Conservation (phyloP, 1,140 invertebrate species). For the Camponotus pennsylvanicus region DNA sequence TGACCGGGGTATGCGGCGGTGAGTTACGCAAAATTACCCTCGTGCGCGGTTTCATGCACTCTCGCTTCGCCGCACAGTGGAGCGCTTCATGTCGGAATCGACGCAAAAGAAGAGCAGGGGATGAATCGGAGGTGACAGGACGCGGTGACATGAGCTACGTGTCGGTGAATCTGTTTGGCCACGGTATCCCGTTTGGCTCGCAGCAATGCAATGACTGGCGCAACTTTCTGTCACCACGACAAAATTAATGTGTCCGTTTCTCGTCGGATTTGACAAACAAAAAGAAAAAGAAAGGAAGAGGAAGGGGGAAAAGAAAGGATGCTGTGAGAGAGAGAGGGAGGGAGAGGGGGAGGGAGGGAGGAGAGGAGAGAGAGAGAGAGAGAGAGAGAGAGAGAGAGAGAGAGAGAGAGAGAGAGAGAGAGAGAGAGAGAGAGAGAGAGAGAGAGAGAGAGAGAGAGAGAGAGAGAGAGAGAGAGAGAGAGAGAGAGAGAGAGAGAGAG, state of each 20-base stretch:
- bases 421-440: too few relatives aligned
- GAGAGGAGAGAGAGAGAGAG: too few relatives aligned
- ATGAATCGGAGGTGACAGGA: slow-evolving; percentile 61
- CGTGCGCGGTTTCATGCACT: slow-evolving; percentile 22
- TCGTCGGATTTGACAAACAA: not conserved
- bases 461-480: too few relatives aligned
- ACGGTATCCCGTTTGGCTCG: slow-evolving; percentile 8
- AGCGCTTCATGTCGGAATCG: slow-evolving; percentile 44
- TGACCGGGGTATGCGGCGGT: not conserved
- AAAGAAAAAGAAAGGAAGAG: too few relatives aligned
- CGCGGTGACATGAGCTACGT: slow-evolving; percentile 48
- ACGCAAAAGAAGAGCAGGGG: slow-evolving; percentile 54
- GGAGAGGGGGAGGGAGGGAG: too few relatives aligned
- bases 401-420: too few relatives aligned
- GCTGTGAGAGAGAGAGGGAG: too few relatives aligned
- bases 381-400: too few relatives aligned
- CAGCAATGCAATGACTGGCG: slow-evolving; percentile 35
- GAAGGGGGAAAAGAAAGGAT: too few relatives aligned
- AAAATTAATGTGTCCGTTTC: slow-evolving; percentile 48
- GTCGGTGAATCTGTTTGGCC: slow-evolving; percentile 43
- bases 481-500: too few relatives aligned
- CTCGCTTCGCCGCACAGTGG: not conserved
- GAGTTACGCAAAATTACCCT: slow-evolving; percentile 58
- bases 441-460: too few relatives aligned
- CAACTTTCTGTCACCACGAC: slow-evolving; percentile 27